Percentiles rank a stretch among this genome's conserved stretches.
Evolutionary conservation across 2,888 invertebrate genomes (phyloP).

Genomic region (Zele albiditarsus): DNA sequence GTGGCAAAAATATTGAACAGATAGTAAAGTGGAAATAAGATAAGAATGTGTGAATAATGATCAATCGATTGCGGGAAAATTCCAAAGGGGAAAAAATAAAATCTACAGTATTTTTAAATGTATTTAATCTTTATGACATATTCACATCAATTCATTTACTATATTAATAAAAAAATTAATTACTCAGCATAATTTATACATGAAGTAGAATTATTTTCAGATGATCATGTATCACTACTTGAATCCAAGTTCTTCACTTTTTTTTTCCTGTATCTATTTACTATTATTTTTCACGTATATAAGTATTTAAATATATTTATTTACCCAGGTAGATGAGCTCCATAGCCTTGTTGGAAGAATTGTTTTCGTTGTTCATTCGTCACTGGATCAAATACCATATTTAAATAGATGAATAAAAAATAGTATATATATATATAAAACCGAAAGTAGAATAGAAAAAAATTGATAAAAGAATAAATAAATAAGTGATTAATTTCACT

Average conservation of each 20-base stretch:
- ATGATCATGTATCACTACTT: background rate
- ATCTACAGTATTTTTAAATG: too few relatives aligned
- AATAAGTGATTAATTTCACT: background rate
- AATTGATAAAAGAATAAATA: too few relatives aligned
- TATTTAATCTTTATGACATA: too few relatives aligned
- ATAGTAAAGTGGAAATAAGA: too few relatives aligned
- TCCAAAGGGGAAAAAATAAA: too few relatives aligned
- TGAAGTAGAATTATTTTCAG: background rate
- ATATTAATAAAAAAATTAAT: too few relatives aligned
- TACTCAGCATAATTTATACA: too few relatives aligned
- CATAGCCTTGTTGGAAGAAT: conserved; percentile 77
- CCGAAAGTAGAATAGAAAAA: background rate
- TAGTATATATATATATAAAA: background rate
- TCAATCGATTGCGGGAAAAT: too few relatives aligned
- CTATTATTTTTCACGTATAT: background rate
- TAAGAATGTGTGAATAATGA: too few relatives aligned
- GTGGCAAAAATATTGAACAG: too few relatives aligned
- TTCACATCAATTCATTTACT: too few relatives aligned
- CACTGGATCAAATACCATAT: conserved; percentile 78
- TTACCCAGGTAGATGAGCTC: conserved; percentile 81
- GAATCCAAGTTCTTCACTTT: background rate
- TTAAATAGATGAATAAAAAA: conserved; percentile 37
- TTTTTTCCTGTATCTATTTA: background rate
- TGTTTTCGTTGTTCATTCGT: conserved; percentile 77
- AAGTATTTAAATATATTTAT: conserved; percentile 49